Base-by-base conservation (phyloP, 2,888 invertebrate species). In the Hecatera dysodea region DNA sequence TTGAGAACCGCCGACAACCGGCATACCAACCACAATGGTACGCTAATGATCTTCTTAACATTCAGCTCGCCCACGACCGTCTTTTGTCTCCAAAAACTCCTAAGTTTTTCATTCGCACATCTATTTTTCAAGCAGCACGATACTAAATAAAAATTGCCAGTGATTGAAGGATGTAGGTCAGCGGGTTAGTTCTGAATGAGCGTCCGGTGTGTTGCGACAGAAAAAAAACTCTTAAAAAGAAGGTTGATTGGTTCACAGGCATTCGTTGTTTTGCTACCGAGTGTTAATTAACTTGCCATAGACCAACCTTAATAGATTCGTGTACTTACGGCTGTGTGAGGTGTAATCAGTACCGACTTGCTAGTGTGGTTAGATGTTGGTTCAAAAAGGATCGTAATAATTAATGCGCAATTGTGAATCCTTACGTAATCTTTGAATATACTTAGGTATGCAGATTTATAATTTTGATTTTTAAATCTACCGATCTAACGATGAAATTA, bases 1-100 rank as follows among this genome's bases (percentile, higher is more conserved):
- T 95, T 95, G 94, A 93, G 90, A 72, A 89, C 68, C 93, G 75
- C 87, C 75, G 89, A 63, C 84, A 62, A 75, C 87, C 76, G 88
- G 57, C 84, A 61, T 72, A 76, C 78, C 62, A 67, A 62, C 85
- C 84, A 85, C 95, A 96, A 96, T 94, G 88, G 93, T 81, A 56
- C 83, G 82, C 94, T 96, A 95, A 96, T 95, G 95, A 95, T 93
- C 90, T 91, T 93, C 93, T 94, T 95, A 95, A 89, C 95, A 95
- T 95, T 95, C 94, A 93, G 91, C 92, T 93, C 93, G 91, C 94
- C 95, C 92, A 94, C 95, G 92, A 89, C 84, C 86, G 82, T 78
- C 93, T 92, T 94, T 95, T 95, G 95, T 96, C 94, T 95, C 93
- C 94, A 75, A 91, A 91, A 94, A 93, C 81, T 85, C 78, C 89